phyloP scores from a whole-genome alignment of 2,888 invertebrate species.

The Eupithecia insigniata region DNA sequence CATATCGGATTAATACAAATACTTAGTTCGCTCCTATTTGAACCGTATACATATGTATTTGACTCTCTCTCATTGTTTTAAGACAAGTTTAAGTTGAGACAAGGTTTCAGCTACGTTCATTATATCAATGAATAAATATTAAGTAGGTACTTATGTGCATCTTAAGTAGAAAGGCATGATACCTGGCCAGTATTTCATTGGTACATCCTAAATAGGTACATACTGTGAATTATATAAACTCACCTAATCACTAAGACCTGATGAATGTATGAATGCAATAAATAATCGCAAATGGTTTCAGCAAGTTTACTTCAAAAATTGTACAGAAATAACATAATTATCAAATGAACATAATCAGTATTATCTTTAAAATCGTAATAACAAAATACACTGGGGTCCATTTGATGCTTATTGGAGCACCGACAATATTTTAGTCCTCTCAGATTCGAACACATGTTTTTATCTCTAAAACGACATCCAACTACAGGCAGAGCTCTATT shows the following conservation, averaged over 20 bases:
- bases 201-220: too few relatives aligned
- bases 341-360: background rate
- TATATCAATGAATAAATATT: too few relatives aligned
- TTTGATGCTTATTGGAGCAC: background rate
- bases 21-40: background rate
- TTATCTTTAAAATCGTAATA: background rate
- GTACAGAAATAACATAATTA: background rate
- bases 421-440: background rate
- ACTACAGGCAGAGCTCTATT: slow-evolving; percentile 6
- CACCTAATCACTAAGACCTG: too few relatives aligned
- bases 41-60: background rate
- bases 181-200: too few relatives aligned
- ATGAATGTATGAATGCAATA: too few relatives aligned
- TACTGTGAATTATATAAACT: too few relatives aligned
- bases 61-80: background rate
- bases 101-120: too few relatives aligned
- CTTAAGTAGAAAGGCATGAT: too few relatives aligned
- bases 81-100: too few relatives aligned
- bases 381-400: background rate
- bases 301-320: background rate
- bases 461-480: background rate
- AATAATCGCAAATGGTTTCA: too few relatives aligned
- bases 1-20: background rate
- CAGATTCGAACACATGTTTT: background rate
- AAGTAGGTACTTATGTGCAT: too few relatives aligned